These are phyloP conservation scores for Fringilla coelebs DNA, from an alignment of 2,797 vertebrate genomes.

Conservation along the genomic window DNA sequence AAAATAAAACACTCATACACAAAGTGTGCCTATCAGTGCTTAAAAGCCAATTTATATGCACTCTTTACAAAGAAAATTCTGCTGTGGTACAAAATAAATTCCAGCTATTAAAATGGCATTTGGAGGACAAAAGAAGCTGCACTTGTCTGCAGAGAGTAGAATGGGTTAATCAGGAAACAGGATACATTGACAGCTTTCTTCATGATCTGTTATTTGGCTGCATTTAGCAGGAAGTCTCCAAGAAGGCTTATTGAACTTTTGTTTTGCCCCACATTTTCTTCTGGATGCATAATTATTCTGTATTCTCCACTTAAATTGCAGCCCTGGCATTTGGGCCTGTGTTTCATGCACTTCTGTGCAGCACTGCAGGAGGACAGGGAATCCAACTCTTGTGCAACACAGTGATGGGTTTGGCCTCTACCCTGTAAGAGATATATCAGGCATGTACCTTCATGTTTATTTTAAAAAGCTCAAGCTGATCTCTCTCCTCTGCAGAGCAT, in stretches of 20 bases:
- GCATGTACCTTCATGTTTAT: fast-evolving
- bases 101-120: neutral
- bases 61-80: neutral
- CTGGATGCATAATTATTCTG: neutral
- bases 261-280: neutral
- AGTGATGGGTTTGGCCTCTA: neutral
- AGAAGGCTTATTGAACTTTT: neutral
- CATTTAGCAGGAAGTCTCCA: neutral
- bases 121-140: neutral
- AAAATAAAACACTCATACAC: neutral
- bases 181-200: neutral
- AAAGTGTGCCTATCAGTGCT: neutral
- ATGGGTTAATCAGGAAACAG: neutral
- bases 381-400: neutral
- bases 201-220: neutral
- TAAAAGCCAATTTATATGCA: neutral
- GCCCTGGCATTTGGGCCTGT: neutral
- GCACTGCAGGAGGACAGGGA: neutral
- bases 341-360: neutral
- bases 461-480: neutral
- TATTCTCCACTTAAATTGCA: neutral
- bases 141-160: neutral
- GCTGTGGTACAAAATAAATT: neutral
- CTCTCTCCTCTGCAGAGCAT: neutral
- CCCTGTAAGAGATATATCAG: neutral